These are phyloP conservation scores for Metridium senile DNA, from an alignment of 92 coral and sea anemone species.

Conservation along the genomic window DNA sequence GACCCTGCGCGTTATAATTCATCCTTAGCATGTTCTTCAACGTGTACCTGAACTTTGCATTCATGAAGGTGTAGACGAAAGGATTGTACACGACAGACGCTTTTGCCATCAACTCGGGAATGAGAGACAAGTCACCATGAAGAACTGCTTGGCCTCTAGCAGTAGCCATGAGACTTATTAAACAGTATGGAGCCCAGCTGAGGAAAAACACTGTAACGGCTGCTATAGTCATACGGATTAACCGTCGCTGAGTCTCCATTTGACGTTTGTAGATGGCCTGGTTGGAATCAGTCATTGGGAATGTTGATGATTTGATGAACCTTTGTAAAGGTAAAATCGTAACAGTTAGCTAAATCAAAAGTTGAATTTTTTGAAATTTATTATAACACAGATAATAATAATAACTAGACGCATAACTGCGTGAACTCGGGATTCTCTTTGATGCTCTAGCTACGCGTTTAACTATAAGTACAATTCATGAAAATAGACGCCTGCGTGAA, in stretches of 20 bases:
- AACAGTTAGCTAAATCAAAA: too few relatives aligned
- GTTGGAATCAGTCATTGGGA: constrained; percentile 5
- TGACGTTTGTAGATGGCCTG: constrained; percentile 19
- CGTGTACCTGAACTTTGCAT: constrained; percentile 57
- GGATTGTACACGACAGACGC: constrained; percentile 69
- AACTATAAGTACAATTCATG: too few relatives aligned
- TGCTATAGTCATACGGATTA: constrained; percentile 47
- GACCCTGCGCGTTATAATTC: constrained; percentile 13
- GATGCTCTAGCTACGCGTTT: too few relatives aligned
- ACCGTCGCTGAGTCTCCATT: constrained; percentile 25
- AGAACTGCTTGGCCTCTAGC: constrained; percentile 26
- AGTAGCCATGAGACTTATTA: constrained; percentile 50
- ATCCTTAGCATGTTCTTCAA: constrained; percentile 31
- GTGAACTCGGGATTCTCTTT: too few relatives aligned
- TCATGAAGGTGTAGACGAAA: constrained; percentile 52
- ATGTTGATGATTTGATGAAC: constrained; percentile 31
- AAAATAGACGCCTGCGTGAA: too few relatives aligned
- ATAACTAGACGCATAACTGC: not conserved
- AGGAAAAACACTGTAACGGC: constrained; percentile 56
- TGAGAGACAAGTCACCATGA: constrained; percentile 11
- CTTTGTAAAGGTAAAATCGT: constrained; percentile 29
- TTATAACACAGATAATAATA: not conserved
- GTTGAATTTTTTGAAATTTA: not conserved
- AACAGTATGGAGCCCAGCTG: constrained; percentile 68
- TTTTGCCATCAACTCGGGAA: constrained; percentile 55